A percentile compares a stretch with the other conserved stretches of the same genome.
Evolutionary conservation across 2,797 vertebrate species (phyloP).

Genomic region (Fistularia commersonii): DNA sequence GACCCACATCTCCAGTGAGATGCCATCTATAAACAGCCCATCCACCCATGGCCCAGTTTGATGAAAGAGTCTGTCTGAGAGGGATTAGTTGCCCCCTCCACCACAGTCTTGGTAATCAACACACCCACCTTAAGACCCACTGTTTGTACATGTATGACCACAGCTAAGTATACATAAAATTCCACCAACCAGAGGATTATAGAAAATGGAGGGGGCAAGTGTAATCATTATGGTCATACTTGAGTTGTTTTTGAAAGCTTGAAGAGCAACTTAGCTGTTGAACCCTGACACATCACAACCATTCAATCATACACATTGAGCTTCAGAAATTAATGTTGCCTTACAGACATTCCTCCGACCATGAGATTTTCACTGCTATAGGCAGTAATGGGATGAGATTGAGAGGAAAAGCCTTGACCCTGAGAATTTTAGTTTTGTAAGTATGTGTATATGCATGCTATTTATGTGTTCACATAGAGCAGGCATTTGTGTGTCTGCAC

Average conservation of each 20-base stretch:
- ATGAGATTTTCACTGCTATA: slow-evolving; percentile 44
- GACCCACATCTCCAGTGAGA: slow-evolving; percentile 40
- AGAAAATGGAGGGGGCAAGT: slow-evolving; percentile 40
- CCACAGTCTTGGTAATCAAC: slow-evolving; percentile 38
- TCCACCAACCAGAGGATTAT: slow-evolving; percentile 34
- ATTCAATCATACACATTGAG: slow-evolving; percentile 33
- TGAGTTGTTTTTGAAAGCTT: slow-evolving; percentile 53
- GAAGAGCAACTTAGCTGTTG: slow-evolving; percentile 55
- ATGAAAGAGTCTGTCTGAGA: slow-evolving; percentile 58
- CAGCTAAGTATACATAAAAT: slow-evolving; percentile 45
- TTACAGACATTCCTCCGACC: slow-evolving; percentile 41
- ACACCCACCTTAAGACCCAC: slow-evolving; percentile 28
- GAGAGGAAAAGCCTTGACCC: slow-evolving; percentile 10
- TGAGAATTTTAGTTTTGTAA: neutral
- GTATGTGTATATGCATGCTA: slow-evolving; percentile 2
- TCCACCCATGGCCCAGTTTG: slow-evolving; percentile 56
- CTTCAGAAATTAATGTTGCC: slow-evolving; percentile 63
- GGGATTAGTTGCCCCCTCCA: slow-evolving; percentile 47
- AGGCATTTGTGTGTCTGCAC: slow-evolving; percentile 2
- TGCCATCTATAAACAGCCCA: slow-evolving; percentile 48
- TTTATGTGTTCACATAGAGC: slow-evolving; percentile 4
- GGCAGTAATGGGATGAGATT: slow-evolving; percentile 39
- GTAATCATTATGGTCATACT: slow-evolving; percentile 65
- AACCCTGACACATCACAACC: slow-evolving; percentile 39
- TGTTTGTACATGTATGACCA: slow-evolving; percentile 56